phyloP scores from a whole-genome alignment of 2,113 vertebrate genomes.

The Sinocyclocheilus grahami region DNA sequence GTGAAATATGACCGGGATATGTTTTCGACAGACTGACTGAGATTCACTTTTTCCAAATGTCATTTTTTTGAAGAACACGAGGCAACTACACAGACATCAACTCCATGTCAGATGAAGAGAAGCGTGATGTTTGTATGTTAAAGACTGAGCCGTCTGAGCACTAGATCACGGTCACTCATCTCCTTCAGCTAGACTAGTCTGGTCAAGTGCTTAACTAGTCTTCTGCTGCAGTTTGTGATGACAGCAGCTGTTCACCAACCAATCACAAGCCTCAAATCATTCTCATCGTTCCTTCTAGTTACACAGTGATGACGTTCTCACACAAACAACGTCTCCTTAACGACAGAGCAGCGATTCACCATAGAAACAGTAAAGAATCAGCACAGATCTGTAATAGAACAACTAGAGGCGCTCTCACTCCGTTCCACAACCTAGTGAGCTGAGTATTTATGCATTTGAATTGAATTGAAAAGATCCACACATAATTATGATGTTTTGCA shows the following conservation, averaged over 20 bases:
- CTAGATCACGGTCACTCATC: background rate
- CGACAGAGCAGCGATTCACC: conserved; percentile 73
- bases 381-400: conserved; percentile 74
- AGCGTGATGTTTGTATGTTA: no score
- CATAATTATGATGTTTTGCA: no score
- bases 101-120: no score
- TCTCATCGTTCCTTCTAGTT: conserved; percentile 71
- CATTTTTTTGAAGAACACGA: background rate
- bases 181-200: background rate
- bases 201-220: background rate
- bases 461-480: background rate
- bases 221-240: conserved; percentile 63
- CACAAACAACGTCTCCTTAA: conserved; percentile 67
- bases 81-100: background rate
- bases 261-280: conserved; percentile 60
- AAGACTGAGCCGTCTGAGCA: no score
- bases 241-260: conserved; percentile 45
- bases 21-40: background rate
- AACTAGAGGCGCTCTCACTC: conserved; percentile 20
- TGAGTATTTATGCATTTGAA: background rate
- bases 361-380: conserved; percentile 75
- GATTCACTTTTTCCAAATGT: background rate
- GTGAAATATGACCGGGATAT: background rate
- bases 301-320: conserved; percentile 63
- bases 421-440: background rate